Percentiles rank a stretch among this genome's conserved stretches.
These are phyloP conservation scores for Callithrix jacchus DNA, from an alignment of 2,113 vertebrate genomes.

Conservation along the genomic window DNA sequence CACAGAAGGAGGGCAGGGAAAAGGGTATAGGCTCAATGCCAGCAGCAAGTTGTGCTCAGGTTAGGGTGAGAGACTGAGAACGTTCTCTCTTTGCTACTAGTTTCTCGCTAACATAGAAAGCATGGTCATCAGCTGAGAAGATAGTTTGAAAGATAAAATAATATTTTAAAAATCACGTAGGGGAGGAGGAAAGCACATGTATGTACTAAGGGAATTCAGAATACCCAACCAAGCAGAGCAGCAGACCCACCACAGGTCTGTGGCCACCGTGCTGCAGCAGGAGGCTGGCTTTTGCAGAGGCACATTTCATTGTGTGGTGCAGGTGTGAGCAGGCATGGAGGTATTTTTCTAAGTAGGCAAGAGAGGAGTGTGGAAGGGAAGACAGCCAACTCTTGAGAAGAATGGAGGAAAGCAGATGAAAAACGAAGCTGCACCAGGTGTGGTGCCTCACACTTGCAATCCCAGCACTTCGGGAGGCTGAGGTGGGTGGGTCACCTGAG, in stretches of 20 bases:
- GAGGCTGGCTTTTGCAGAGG: background rate
- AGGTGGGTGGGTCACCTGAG: too few species aligned
- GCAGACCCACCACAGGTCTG: background rate
- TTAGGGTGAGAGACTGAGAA: background rate
- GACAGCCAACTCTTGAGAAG: background rate
- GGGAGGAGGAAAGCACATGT: background rate
- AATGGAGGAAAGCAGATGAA: background rate
- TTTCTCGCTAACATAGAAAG: background rate
- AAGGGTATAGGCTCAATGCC: background rate
- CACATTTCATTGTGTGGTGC: background rate
- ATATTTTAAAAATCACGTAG: background rate
- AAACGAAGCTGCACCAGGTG: background rate
- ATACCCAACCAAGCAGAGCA: background rate
- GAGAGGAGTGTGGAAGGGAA: background rate
- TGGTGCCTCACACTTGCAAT: too few species aligned
- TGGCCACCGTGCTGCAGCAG: background rate
- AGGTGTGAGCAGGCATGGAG: background rate
- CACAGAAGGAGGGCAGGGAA: background rate
- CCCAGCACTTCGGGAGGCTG: too few species aligned
- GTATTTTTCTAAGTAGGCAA: rapidly evolving
- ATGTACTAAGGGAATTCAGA: background rate
- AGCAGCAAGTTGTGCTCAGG: background rate
- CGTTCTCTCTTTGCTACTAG: background rate
- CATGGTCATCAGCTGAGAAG: background rate
- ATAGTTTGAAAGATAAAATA: background rate